A percentile compares a stretch with the other conserved stretches of the same genome.
Conservation (phyloP, 2,888 invertebrate genomes). For the Antheraea yamamai region DNA sequence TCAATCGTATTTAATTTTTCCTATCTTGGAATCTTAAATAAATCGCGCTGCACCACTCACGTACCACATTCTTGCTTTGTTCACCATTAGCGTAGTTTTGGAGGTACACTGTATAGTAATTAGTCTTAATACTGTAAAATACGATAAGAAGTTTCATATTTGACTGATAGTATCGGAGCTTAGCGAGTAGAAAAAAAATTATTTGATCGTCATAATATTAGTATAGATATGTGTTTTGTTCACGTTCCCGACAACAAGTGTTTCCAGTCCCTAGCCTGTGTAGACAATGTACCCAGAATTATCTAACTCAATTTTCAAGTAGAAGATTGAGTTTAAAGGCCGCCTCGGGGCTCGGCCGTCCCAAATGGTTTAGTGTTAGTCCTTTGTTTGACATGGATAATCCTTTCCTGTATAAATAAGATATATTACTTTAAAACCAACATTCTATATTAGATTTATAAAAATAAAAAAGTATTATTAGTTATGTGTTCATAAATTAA, state of each 20-base stretch:
- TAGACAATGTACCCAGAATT: constrained; percentile 16
- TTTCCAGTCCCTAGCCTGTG: not conserved
- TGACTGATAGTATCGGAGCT: too few species aligned
- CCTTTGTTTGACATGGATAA: constrained; percentile 22
- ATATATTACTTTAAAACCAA: not conserved
- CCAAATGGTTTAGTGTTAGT: constrained; percentile 21
- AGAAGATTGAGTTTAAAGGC: constrained; percentile 22
- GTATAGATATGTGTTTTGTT: not conserved
- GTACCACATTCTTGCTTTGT: too few species aligned
- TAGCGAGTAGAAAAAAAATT: too few species aligned
- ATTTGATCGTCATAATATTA: too few species aligned
- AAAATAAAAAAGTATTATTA: not conserved
- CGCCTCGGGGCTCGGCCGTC: constrained; percentile 16
- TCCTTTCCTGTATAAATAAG: constrained; percentile 17
- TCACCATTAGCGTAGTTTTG: too few species aligned
- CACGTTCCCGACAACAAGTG: not conserved
- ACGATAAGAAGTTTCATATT: too few species aligned
- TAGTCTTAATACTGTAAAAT: too few species aligned
- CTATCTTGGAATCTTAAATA: too few species aligned
- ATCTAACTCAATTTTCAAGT: constrained; percentile 23
- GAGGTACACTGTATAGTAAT: too few species aligned
- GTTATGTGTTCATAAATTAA: not conserved
- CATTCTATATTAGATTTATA: not conserved
- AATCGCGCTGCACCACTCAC: too few species aligned
- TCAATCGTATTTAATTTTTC: too few species aligned